Base-by-base conservation (phyloP, 1,140 invertebrate species). In the Drosophila cardini region DNA sequence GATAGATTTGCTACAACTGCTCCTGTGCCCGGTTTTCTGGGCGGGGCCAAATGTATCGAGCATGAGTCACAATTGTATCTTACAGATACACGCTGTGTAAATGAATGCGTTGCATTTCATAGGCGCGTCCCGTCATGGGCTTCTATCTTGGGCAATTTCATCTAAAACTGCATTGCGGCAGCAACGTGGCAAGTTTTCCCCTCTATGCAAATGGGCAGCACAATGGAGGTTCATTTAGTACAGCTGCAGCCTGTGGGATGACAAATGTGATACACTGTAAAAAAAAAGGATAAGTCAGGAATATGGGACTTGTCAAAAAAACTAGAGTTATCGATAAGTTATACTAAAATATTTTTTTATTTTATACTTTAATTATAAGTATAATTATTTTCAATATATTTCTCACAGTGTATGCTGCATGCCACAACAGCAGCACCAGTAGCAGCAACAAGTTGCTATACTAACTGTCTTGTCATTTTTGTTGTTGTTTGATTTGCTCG, bases 121-220 rank as follows among this genome's bases (percentile, higher is more conserved):
- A 57, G 50, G 61, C 61, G 57, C 42, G 64, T 72, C 48, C 48
- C 43, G 21, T 26, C 21, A 26, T 26, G 21, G 48, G n/a, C 21
- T 36, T 21, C 67, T 84, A 84, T 84, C 80, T 76, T 30, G 9
- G 52, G 64, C 73, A 63, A 77, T 77, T 85, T 77, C 64, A 85
- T 84, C 81, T 85, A 74, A 45, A 85, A 64, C 81, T 85, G 81
- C 81, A 84, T 36, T 84, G 81, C 81, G 68, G 18, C 76, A 67
- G 46, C 50, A 26, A 18, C 21, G 4, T 26, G 34, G 16, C 8
- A 8, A 8, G 16, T n/a, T 26, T 32, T 16, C 15, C 46, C 38
- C 9, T 15, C 15, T 38, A 80, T 80, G 79, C 79, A 82, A 82
- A 80, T 80, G 62, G 67, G 62, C 61, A 46, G 55, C 46, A 75